Evolutionary conservation across 2,797 vertebrate species (phyloP).

Genomic region (Arnoldichthys spilopterus): DNA sequence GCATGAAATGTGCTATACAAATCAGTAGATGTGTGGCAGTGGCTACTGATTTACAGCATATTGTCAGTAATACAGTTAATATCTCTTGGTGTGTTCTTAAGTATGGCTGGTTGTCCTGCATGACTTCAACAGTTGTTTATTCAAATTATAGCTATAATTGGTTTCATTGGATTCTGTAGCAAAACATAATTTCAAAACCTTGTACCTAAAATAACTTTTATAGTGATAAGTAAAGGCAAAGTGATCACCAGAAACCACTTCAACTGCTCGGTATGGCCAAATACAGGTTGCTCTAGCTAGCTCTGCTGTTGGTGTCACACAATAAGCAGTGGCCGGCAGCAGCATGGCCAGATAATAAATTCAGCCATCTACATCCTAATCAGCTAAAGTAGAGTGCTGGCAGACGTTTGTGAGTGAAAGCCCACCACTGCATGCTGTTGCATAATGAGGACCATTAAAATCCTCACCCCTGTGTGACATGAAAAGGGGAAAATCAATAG

Average conservation of each 20-base stretch:
- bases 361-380: conserved; percentile 59
- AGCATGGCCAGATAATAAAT: conserved; percentile 46
- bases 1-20: too few species aligned
- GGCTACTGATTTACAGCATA: too few species aligned
- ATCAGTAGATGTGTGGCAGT: too few species aligned
- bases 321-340: conserved; percentile 14
- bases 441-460: conserved; percentile 66
- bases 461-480: conserved; percentile 34
- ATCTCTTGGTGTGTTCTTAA: too few species aligned
- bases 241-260: neutral
- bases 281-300: conserved; percentile 21
- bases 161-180: neutral
- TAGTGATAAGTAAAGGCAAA: neutral
- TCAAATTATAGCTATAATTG: neutral
- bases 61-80: too few species aligned
- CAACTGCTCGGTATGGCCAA: neutral
- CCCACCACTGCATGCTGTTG: conserved; percentile 65
- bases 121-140: neutral
- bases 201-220: neutral
- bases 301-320: conserved; percentile 20
- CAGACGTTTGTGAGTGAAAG: conserved; percentile 64
- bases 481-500: conserved; percentile 46
- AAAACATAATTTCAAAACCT: neutral
- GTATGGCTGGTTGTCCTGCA: too few species aligned
- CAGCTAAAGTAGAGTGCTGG: conserved; percentile 63